Base-by-base conservation (phyloP, 2,113 vertebrate species). In the Nanorana parkeri region DNA sequence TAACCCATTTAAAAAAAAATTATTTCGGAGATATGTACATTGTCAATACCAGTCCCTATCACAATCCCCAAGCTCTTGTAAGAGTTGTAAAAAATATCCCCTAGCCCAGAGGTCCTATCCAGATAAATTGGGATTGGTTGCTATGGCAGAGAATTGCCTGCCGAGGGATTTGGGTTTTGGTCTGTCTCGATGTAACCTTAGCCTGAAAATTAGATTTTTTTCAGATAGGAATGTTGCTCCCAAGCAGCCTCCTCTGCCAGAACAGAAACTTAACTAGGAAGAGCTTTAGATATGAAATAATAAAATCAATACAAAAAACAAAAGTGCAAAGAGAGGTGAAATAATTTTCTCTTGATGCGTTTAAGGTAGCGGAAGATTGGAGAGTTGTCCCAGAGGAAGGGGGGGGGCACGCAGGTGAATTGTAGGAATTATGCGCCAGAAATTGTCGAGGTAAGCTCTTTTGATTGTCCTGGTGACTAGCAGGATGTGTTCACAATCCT, bases 241-340 rank as follows among this genome's bases (percentile, higher is more conserved):
- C 16, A 55, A 60, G 24, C 26, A 21, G 5, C 41, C 52, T 36
- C 21, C 20, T 75, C 24, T 36, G 28, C 32, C 64, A 3, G 54
- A 20, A 23, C 24, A 17, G 11, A 66, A n/a, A 78, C 64, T 56
- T 23, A 6, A 36, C 16, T 24, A n/a, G 23, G 24, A 23, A 16
- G 47, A 7, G 65, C 54, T 36, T 55, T 19, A 54, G 56, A 20
- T 64, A 72, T 64, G 52, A 63, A 80, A 63, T 7, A 4, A 29
- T 60, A 51, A 81, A 65, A 81, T 73, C 79, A 81, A 81, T 73
- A 64, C 24, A 51, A 41, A 41, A 80, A 80, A 69, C 26, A 69
- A 69, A 61, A 61, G 68, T 26, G 68, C 32, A 55, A 80, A 64
- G 41, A 54, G 68, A 72, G 23, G 24, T 32, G 29, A 52, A 81